Evolutionary conservation across 2,113 vertebrate genomes (phyloP), one percentile per base, ranked within the genome.

Genomic region (Myxocyprinus asiaticus): DNA sequence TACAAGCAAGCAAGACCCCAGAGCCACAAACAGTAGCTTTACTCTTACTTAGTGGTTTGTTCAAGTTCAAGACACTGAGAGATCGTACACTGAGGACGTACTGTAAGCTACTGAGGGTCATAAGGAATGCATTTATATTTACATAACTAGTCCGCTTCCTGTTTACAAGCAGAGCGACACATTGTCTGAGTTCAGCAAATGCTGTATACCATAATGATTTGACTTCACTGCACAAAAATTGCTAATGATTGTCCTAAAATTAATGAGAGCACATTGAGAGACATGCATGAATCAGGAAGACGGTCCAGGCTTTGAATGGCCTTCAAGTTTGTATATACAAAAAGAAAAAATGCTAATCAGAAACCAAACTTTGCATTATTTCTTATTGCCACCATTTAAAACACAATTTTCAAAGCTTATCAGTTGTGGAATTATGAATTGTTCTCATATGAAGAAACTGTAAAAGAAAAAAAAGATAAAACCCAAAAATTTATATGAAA

Each of bases 1-100:
- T 61, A 71, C 44, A 86, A 85, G 87, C 87, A 87, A 81, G 86
- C 84, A 82, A 64, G 67, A 80, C 51, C 53, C 33, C 81, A 76
- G 58, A 67, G 50, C 45, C 61, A 80, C 73, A 58, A 72, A 5
- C 42, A 66, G 9, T 47, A 6, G 17, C 8, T 71, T 53, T 77
- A n/a, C 75, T 78, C 69, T 53, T 77, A n/a, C 75, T 78, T 67
- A 17, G 63, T 77, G 69, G 17, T 53, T 14, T 7, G 6, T 65
- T 51, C 12, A 69, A 11, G 22, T 4, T 66, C 71, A 15, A 55
- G 6, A 48, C 51, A 66, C 22, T 33, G 22, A 33, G 22, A 55
- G 10, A 14, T 61, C 50, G 56, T 9, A 68, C 69, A 84, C 67
- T 58, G 48, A 66, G 45, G 63, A 67, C 44, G 15, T 45, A 68